A percentile compares a stretch with the other conserved stretches of the same genome.
Conservation (phyloP, 2,797 vertebrate genomes). For the Furcifer pardalis region DNA sequence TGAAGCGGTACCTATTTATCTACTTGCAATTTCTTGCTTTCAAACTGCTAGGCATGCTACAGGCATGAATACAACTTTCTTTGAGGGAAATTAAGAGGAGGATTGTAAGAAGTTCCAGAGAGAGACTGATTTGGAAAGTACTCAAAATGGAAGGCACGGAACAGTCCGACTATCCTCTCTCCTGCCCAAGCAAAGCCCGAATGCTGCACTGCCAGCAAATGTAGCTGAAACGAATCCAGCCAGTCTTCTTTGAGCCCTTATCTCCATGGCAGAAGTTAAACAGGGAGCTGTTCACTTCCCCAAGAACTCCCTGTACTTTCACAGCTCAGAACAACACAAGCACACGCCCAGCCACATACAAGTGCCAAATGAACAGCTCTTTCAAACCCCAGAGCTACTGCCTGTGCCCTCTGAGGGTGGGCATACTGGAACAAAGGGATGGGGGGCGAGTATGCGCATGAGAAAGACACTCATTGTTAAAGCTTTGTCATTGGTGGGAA, state of each 20-base stretch:
- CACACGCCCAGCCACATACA: neutral
- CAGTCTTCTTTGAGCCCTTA: neutral
- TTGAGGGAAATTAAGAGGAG: no score
- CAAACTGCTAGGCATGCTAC: no score
- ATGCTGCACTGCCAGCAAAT: constrained; percentile 9
- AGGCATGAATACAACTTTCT: no score
- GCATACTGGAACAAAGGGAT: neutral
- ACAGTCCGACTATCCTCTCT: neutral
- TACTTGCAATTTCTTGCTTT: no score
- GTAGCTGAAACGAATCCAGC: neutral
- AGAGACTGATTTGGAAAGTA: neutral
- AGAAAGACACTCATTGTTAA: no score
- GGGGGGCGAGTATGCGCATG: neutral
- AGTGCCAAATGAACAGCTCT: neutral
- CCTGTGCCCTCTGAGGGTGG: neutral
- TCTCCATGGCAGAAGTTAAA: neutral
- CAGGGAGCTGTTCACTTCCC: neutral
- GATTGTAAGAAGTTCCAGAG: no score
- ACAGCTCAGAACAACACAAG: neutral
- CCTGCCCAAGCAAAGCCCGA: neutral
- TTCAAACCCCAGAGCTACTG: neutral
- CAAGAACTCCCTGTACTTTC: constrained; percentile 1
- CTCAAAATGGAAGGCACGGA: neutral
- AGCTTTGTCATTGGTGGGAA: no score
- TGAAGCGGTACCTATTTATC: no score